phyloP scores from a whole-genome alignment of 1,140 invertebrate genomes.

The Bacillus rossius region DNA sequence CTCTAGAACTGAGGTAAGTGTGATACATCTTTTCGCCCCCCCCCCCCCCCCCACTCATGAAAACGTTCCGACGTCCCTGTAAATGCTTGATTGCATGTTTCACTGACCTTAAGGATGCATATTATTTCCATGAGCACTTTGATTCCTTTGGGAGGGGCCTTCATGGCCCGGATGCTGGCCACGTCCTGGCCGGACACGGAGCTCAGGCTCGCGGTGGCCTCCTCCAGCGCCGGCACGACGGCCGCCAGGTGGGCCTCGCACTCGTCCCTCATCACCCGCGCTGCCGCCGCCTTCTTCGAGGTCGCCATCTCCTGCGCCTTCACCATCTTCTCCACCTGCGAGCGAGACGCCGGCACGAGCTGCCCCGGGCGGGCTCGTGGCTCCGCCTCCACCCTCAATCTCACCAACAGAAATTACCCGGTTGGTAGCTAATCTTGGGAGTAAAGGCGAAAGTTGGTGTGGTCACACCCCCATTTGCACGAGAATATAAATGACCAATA shows the following conservation, averaged over 20 bases:
- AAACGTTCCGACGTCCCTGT: too few species aligned
- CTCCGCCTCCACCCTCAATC: too few species aligned
- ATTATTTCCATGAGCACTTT: constrained; percentile 95
- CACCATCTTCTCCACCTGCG: constrained; percentile 45
- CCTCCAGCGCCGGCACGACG: constrained; percentile 87
- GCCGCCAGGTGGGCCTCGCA: constrained; percentile 92
- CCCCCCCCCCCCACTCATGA: too few species aligned
- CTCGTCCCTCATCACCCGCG: constrained; percentile 85
- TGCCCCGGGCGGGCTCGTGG: too few species aligned
- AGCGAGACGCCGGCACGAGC: background rate
- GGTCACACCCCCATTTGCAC: too few species aligned
- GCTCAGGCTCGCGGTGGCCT: constrained; percentile 84
- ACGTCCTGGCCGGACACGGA: constrained; percentile 91
- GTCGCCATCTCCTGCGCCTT: constrained; percentile 61
- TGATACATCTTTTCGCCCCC: too few species aligned
- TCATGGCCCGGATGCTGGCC: constrained; percentile 94
- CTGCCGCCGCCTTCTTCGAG: constrained; percentile 73
- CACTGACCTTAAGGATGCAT: constrained; percentile 81
- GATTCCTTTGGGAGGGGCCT: constrained; percentile 90
- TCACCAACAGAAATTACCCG: too few species aligned
- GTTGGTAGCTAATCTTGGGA: too few species aligned
- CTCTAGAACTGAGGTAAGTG: too few species aligned
- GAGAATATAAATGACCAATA: too few species aligned
- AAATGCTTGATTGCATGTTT: too few species aligned
- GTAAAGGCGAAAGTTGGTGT: too few species aligned